Evolutionary conservation across 2,113 vertebrate genomes (phyloP).

Genomic region (Pogona vitticeps): DNA sequence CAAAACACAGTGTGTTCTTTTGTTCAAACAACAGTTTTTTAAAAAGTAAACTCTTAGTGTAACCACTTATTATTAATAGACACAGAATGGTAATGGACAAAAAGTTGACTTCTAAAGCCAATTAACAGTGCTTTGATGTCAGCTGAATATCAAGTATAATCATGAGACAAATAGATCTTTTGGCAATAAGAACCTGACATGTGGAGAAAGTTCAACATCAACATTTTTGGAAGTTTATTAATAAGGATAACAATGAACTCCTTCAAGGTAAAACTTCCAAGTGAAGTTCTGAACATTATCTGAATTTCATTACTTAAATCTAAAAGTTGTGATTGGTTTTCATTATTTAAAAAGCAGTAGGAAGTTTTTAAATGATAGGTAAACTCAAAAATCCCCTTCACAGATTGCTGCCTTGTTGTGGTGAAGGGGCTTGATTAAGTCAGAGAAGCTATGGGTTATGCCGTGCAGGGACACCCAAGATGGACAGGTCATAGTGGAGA

Average conservation of each 20-base stretch:
- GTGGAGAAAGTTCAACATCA: background rate
- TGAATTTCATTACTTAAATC: conserved; percentile 4
- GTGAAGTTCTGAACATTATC: conserved; percentile 3
- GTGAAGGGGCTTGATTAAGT: too few species aligned
- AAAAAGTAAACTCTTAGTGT: background rate
- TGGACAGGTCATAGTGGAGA: too few species aligned
- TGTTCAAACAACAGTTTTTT: background rate
- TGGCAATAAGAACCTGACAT: background rate
- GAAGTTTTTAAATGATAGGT: too few species aligned
- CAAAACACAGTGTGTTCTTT: background rate
- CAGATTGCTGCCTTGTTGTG: too few species aligned
- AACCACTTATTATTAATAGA: background rate
- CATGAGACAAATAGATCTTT: background rate
- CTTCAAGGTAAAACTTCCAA: background rate
- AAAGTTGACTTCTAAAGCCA: background rate
- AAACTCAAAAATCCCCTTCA: too few species aligned
- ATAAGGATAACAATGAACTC: background rate
- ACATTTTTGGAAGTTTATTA: conserved; percentile 1
- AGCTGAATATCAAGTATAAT: background rate
- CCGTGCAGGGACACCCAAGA: too few species aligned
- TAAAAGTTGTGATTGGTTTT: background rate
- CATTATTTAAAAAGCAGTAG: background rate
- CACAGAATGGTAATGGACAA: background rate
- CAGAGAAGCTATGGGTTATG: too few species aligned
- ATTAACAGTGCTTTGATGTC: background rate